Evolutionary conservation across 2,797 vertebrate species (phyloP).

Genomic region (Danio aesculapii): DNA sequence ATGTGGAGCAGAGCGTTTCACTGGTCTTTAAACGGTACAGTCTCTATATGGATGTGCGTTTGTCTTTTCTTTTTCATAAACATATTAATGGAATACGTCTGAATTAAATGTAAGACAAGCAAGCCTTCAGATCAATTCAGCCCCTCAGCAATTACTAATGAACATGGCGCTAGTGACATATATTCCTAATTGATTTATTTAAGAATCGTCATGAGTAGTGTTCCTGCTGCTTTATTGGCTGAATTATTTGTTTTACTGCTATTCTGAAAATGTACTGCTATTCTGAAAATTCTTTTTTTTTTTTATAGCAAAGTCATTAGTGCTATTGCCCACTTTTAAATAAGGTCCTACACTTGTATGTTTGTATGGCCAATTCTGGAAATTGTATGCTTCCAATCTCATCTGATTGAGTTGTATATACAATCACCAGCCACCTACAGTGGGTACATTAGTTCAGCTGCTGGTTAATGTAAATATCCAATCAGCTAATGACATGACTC

Average conservation of each 20-base stretch:
- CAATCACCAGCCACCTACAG: too few relatives aligned
- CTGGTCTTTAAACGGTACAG: slow-evolving; percentile 9
- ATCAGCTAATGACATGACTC: too few relatives aligned
- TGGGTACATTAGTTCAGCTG: too few relatives aligned
- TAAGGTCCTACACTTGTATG: slow-evolving; percentile 17
- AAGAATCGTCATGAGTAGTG: slow-evolving; percentile 35
- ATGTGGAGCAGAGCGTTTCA: slow-evolving; percentile 58
- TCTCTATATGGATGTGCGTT: not conserved
- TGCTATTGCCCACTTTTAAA: slow-evolving; percentile 42
- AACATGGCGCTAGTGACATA: slow-evolving; percentile 17
- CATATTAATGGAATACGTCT: not conserved
- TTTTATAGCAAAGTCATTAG: slow-evolving; percentile 47
- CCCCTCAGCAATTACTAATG: slow-evolving; percentile 30
- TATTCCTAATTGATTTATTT: slow-evolving; percentile 45
- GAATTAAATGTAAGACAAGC: not conserved
- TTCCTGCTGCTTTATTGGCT: slow-evolving; percentile 17
- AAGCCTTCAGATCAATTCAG: slow-evolving; percentile 31
- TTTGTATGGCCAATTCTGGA: slow-evolving; percentile 21
- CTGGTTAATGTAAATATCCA: too few relatives aligned
- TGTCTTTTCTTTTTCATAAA: slow-evolving; percentile 13
- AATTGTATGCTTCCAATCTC: slow-evolving; percentile 4
- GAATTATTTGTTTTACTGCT: slow-evolving; percentile 24
- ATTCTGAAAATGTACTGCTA: slow-evolving; percentile 49
- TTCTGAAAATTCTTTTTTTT: slow-evolving; percentile 54
- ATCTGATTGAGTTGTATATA: not conserved